Percentiles rank a stretch among this genome's conserved stretches.
Conservation (phyloP, 2,888 invertebrate species). For the Lepidochitona cinerea region DNA sequence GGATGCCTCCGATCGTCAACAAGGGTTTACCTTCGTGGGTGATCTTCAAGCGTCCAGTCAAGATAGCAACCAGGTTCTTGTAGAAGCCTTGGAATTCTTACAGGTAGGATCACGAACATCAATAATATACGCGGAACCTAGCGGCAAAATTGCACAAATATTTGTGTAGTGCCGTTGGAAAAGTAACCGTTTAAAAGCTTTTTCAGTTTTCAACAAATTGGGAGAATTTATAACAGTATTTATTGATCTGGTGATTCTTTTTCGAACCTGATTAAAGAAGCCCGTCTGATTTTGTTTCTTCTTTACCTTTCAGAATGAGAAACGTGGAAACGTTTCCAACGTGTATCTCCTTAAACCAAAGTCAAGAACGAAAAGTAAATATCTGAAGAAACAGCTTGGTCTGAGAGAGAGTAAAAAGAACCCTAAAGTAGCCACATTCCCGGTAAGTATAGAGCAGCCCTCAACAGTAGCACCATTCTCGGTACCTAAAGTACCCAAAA, state of each 20-base stretch:
- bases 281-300: too few species aligned
- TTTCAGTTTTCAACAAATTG: too few species aligned
- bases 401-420: conserved; percentile 39
- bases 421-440: conserved; percentile 33
- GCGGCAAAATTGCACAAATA: too few species aligned
- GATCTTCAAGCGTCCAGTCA: conserved; percentile 41
- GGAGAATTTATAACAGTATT: too few species aligned
- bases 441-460: too few species aligned
- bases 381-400: conserved; percentile 49
- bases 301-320: conserved; percentile 31
- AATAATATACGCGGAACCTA: too few species aligned
- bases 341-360: conserved; percentile 48
- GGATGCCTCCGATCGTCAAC: conserved; percentile 1
- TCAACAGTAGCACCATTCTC: too few species aligned
- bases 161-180: too few species aligned
- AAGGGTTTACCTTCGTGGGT: conserved; percentile 36
- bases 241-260: too few species aligned
- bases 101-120: conserved; percentile 34
- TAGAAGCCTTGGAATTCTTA: conserved; percentile 40
- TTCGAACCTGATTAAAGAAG: too few species aligned
- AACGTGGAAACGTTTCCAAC: conserved; percentile 35
- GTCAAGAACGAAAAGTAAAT: conserved; percentile 29
- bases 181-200: too few species aligned
- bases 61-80: conserved; percentile 32
- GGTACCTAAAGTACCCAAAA: too few species aligned